Evolutionary conservation across 2,888 invertebrate species (phyloP), one percentile per base, ranked within the genome.

Genomic region (Trissolcus japonicus): DNA sequence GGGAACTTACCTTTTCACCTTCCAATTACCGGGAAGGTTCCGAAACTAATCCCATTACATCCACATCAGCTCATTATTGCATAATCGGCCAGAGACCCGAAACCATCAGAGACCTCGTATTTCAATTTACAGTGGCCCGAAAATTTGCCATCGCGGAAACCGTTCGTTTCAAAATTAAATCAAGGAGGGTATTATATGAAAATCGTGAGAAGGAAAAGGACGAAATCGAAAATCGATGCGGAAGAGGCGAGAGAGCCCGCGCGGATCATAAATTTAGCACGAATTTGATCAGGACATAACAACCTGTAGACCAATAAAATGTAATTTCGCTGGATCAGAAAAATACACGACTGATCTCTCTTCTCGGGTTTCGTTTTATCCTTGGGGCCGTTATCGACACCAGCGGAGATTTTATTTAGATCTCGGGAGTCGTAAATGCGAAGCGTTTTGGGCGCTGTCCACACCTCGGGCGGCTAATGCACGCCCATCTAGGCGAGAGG

Each of bases 51-150:
- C 89, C 89, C 87, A 89, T 89, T 88, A 35, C 35, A 89, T 81
- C 84, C 83, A 85, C 85, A 87, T 87, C 87, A 88, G 87, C 89
- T 89, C 88, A 88, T 88, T 89, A 89, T 88, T 88, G 85, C 83
- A 85, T 87, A 86, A 68, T 71, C 78, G 79, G 74, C 72, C 76
- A 63, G 76, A 76, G 74, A 74, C 76, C 73, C 71, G 73, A 60
- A 61, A 71, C 77, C 77, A 43, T 69, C 76, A 35, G 35, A 7
- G 11, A 35, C 1, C 35, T 35, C 35, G 35, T 35, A 35, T 35
- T 35, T 35, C 35, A 35, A 35, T 35, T 35, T 35, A 35, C 35
- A 35, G 35, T 35, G 35, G 79, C 68, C 63, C 60, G 62, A 68
- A 77, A 74, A 72, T 72, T 75, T 57, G 67, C 75, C 75, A 79